phyloP scores from a whole-genome alignment of 2,797 vertebrate species.

The Darevskia nairensis region DNA sequence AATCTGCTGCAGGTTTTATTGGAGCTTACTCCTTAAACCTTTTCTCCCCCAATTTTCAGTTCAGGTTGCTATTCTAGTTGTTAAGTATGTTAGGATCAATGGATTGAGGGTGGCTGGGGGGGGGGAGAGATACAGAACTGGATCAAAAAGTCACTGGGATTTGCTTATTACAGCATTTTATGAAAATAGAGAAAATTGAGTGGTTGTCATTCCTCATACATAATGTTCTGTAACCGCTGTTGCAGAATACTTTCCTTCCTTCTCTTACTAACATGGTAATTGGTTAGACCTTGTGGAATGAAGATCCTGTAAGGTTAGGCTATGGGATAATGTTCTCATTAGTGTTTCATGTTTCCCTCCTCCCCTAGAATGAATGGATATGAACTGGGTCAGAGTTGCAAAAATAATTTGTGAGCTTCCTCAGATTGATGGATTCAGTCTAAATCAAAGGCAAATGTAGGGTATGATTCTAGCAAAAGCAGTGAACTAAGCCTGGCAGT shows the following conservation, averaged over 20 bases:
- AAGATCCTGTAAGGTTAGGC: not conserved
- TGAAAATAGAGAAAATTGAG: not conserved
- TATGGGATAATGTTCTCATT: conserved; percentile 7
- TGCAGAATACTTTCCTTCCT: not conserved
- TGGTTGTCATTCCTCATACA: not conserved
- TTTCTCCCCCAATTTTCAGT: not conserved
- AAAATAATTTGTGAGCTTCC: not conserved
- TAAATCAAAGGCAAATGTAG: not conserved
- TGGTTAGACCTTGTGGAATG: not conserved
- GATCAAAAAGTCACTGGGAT: no score
- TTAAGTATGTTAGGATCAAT: not conserved
- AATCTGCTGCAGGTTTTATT: not conserved
- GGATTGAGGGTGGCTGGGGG: not conserved
- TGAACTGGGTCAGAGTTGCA: not conserved
- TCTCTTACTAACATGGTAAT: not conserved
- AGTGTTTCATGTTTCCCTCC: not conserved
- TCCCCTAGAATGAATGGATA: not conserved
- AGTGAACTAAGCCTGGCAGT: not conserved
- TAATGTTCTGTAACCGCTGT: not conserved
- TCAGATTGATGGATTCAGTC: conserved; percentile 17
- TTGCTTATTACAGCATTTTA: not conserved
- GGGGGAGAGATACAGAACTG: not conserved
- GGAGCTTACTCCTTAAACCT: not conserved
- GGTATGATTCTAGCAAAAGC: not conserved
- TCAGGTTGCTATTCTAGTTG: not conserved